These are phyloP conservation scores for Morinoia aosen DNA, from an alignment of 2,888 invertebrate species.

Conservation along the genomic window DNA sequence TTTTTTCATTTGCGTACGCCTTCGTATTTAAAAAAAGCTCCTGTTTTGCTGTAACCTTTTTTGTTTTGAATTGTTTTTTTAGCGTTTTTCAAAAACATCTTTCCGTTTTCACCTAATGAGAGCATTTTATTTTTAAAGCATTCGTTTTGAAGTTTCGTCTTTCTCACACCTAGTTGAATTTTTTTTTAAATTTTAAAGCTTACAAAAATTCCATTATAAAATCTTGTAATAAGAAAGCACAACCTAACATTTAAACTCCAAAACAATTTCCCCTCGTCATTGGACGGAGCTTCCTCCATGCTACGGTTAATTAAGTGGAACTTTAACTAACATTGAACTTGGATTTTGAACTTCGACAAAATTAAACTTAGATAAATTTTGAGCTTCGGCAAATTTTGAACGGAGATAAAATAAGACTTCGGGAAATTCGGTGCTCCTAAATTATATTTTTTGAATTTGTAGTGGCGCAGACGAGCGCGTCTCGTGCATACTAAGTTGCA, in stretches of 20 bases:
- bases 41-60: too few relatives aligned
- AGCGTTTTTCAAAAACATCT: too few relatives aligned
- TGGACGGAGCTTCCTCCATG: not conserved
- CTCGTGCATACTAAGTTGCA: constrained; percentile 1
- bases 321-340: not conserved
- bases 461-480: not conserved
- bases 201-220: not conserved
- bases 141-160: not conserved
- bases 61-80: too few relatives aligned
- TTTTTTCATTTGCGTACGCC: not conserved
- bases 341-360: too few relatives aligned
- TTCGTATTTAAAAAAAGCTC: not conserved
- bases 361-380: not conserved
- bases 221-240: not conserved
- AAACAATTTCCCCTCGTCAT: not conserved
- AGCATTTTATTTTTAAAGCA: not conserved
- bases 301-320: not conserved
- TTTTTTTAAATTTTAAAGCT: not conserved
- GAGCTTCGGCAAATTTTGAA: too few relatives aligned
- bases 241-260: not conserved
- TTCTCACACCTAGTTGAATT: too few relatives aligned
- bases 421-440: too few relatives aligned
- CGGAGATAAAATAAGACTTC: too few relatives aligned
- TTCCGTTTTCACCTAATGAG: too few relatives aligned
- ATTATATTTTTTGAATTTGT: not conserved